phyloP scores from a whole-genome alignment of 2,888 invertebrate species.

The Hedya salicella region DNA sequence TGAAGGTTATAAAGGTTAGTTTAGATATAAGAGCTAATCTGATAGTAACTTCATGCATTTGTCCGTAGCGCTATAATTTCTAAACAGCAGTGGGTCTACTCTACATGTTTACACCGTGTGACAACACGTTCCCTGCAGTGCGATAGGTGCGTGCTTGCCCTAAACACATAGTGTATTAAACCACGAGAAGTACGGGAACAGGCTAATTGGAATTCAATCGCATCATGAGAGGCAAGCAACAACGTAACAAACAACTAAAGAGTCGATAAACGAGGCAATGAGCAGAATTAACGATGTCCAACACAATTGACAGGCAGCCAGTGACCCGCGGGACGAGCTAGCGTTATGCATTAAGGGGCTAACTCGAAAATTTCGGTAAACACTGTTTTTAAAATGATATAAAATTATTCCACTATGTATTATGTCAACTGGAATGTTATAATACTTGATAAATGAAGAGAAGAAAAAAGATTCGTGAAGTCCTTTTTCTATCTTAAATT shows the following conservation, averaged over 20 bases:
- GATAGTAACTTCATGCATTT: conserved; percentile 3
- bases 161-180: conserved; percentile 27
- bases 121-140: conserved; percentile 7
- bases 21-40: background rate
- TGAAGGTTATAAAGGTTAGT: background rate
- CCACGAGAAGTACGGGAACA: conserved; percentile 17
- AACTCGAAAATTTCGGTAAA: too few relatives aligned
- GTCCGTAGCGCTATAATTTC: conserved; percentile 11
- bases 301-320: conserved; percentile 63
- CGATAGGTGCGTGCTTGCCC: conserved; percentile 11
- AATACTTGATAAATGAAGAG: too few relatives aligned
- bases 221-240: conserved; percentile 53
- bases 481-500: too few relatives aligned
- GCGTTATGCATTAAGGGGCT: conserved; percentile 23
- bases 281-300: conserved; percentile 64
- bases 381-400: too few relatives aligned
- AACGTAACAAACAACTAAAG: conserved; percentile 57
- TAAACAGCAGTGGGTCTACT: conserved; percentile 20
- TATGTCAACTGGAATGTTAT: too few relatives aligned
- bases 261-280: conserved; percentile 59
- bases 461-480: too few relatives aligned
- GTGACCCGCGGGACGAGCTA: conserved; percentile 54
- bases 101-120: conserved; percentile 8
- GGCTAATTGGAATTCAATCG: conserved; percentile 64
- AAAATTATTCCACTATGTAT: too few relatives aligned